Conservation (phyloP, 2,888 invertebrate genomes). For the Darwinula stevensoni region DNA sequence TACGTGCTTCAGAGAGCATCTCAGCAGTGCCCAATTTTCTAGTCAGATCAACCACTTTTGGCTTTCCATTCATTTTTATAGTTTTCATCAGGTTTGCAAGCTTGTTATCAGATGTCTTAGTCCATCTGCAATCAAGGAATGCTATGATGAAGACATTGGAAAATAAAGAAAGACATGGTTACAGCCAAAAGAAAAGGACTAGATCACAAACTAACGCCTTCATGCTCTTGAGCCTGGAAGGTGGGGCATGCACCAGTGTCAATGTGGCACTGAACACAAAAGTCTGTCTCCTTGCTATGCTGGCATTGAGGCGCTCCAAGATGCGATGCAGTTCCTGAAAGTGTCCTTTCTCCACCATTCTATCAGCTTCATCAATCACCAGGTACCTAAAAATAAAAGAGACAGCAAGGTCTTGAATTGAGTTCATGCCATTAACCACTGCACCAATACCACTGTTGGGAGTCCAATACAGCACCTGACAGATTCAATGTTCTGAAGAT, state of each 20-base stretch:
- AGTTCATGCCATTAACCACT: not conserved
- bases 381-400: constrained; percentile 46
- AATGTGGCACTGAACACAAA: constrained; percentile 94
- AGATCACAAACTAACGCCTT: no score
- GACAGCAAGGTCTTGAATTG: not conserved
- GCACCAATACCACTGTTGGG: constrained; percentile 8
- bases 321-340: constrained; percentile 66
- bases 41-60: constrained; percentile 79
- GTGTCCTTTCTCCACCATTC: constrained; percentile 89
- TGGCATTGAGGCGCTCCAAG: constrained; percentile 37
- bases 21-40: constrained; percentile 47
- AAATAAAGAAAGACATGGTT: no score
- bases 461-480: constrained; percentile 25
- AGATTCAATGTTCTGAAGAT: constrained; percentile 35
- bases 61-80: constrained; percentile 46
- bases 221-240: constrained; percentile 17
- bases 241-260: constrained; percentile 61
- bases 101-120: constrained; percentile 34
- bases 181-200: no score
- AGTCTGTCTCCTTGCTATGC: constrained; percentile 35
- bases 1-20: constrained; percentile 40
- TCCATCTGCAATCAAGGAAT: no score
- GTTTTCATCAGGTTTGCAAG: constrained; percentile 40
- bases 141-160: no score
- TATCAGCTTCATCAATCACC: constrained; percentile 91